Base-by-base conservation (phyloP, 2,113 vertebrate genomes). In the Corythaeola cristata region DNA sequence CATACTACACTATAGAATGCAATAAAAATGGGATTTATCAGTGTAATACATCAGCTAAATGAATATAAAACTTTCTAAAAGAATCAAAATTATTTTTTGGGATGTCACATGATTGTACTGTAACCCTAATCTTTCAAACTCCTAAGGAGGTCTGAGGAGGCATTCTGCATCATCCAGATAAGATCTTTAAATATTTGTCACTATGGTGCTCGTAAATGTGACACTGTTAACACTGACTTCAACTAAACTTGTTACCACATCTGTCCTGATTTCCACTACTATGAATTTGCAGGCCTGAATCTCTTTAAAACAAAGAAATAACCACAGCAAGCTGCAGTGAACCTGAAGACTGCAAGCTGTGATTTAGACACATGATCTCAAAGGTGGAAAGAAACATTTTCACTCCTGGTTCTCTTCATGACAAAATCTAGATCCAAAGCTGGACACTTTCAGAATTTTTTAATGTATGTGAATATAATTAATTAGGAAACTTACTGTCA, bases 11-110 rank as follows among this genome's bases (percentile, higher is more conserved):
- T 50, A 62, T 20, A 68, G 23, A 32, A 89, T 64, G 66, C 33
- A 90, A 77, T 78, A 85, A 85, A 94, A 94, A 87, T 85, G 21
- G 71, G 22, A 71, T 91, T 94, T 91, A 68, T 89, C 62, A 33
- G 17, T 50, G 22, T 67, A 87, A 55, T 56, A 30, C 39, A 79
- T 82, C 35, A 89, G 23, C 28, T 87, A 80, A 77, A 90, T 73
- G 20, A 84, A 88, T 41, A 85, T 12, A 84, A 75, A 89, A 56
- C 9, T 88, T 86, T 63, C 30, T 49, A 91, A 72, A 15, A 52
- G 30, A 83, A 78, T 53, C 14, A 82, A 91, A 85, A 95, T 83
- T 88, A 64, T 71, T 52, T 84, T 89, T 68, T 44, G 16, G 22
- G 32, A 30, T 81, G 37, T 71, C 64, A 68, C 12, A 45, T 60